phyloP scores from a whole-genome alignment of 2,888 invertebrate genomes.

The Osmoderma eremita region DNA sequence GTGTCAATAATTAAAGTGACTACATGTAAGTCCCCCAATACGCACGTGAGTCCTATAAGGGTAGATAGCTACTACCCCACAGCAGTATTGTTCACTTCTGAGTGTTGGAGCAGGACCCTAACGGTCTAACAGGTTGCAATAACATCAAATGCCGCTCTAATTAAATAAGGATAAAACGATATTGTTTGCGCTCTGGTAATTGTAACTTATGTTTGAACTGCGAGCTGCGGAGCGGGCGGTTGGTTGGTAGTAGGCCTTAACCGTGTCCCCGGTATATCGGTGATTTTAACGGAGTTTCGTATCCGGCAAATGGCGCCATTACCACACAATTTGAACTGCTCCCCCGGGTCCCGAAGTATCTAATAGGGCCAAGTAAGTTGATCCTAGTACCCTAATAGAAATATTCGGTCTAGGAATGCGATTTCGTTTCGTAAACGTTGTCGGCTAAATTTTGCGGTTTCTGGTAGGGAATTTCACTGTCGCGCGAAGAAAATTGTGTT shows the following conservation, averaged over 20 bases:
- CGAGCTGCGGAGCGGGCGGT: background rate
- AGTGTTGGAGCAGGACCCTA: background rate
- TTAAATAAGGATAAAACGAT: slow-evolving; percentile 44
- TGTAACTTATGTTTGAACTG: slow-evolving; percentile 25
- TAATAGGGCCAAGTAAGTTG: slow-evolving; percentile 30
- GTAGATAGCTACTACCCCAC: background rate
- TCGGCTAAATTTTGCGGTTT: slow-evolving; percentile 11
- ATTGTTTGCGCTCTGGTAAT: slow-evolving; percentile 42
- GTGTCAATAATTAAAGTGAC: background rate
- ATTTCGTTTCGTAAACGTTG: slow-evolving; percentile 21
- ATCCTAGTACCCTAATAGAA: slow-evolving; percentile 30
- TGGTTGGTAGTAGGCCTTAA: slow-evolving; percentile 15
- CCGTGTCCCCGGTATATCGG: slow-evolving; percentile 37
- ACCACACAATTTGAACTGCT: slow-evolving; percentile 52
- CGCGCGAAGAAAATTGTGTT: too few relatives aligned
- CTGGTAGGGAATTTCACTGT: too few relatives aligned
- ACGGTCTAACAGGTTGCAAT: slow-evolving; percentile 27
- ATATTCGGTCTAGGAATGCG: slow-evolving; percentile 30
- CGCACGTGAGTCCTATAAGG: too few relatives aligned
- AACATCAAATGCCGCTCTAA: slow-evolving; percentile 33
- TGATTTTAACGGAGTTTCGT: slow-evolving; percentile 50
- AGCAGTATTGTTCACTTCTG: slow-evolving; percentile 5
- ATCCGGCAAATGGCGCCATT: slow-evolving; percentile 52
- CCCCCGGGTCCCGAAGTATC: slow-evolving; percentile 44
- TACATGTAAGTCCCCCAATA: background rate